phyloP scores from a whole-genome alignment of 2,113 vertebrate species.

The Pterocles burchelli region DNA sequence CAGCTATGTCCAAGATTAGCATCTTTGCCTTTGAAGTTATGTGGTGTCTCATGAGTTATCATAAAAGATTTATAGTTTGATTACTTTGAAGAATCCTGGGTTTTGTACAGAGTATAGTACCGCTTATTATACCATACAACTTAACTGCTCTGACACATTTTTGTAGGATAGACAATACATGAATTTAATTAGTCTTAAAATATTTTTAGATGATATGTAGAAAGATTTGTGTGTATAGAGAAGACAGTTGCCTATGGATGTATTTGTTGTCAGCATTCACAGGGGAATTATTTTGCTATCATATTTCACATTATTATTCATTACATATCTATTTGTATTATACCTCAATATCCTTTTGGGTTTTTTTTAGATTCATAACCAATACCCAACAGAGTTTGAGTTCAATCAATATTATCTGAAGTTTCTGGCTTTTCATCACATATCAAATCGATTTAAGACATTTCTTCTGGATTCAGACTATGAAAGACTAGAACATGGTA shows the following conservation, averaged over 20 bases:
- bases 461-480: constrained; percentile 99
- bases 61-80: background rate
- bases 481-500: constrained; percentile 96
- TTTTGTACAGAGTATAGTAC: background rate
- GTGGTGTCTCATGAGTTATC: background rate
- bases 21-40: background rate
- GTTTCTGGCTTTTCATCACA: constrained; percentile 97
- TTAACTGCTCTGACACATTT: background rate
- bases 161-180: background rate
- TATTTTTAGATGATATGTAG: background rate
- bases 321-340: background rate
- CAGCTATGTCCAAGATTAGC: background rate
- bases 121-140: background rate
- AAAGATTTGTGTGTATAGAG: background rate
- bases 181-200: background rate
- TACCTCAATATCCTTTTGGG: background rate
- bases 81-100: background rate
- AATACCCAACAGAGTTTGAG: constrained; percentile 96
- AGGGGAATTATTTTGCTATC: background rate
- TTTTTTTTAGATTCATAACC: constrained; percentile 87
- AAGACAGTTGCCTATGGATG: background rate
- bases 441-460: constrained; percentile 98
- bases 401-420: constrained; percentile 98
- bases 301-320: constrained; percentile 4
- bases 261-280: background rate